Conservation (phyloP, 2,888 invertebrate species). For the Protophormia terraenovae region DNA sequence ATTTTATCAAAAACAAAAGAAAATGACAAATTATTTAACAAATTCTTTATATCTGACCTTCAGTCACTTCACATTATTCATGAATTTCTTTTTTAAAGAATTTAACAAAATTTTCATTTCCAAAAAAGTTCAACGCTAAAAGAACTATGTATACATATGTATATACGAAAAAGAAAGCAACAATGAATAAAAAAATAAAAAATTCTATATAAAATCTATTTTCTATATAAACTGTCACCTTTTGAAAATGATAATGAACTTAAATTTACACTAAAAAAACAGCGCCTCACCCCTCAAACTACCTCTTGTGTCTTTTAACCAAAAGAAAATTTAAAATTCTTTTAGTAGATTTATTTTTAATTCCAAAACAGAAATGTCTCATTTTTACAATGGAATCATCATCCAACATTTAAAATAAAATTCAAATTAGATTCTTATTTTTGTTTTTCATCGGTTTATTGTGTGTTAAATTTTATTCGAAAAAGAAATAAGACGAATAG, state of each 20-base stretch:
- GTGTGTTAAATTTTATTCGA: background rate
- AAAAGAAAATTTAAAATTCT: background rate
- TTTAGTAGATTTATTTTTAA: conserved; percentile 44
- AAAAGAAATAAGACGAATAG: conserved; percentile 4
- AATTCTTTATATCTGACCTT: background rate
- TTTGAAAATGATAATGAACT: conserved; percentile 64
- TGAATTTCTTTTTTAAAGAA: background rate
- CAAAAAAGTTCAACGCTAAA: background rate
- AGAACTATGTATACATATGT: background rate
- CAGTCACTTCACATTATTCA: background rate
- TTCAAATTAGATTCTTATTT: conserved; percentile 45
- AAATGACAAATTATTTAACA: background rate
- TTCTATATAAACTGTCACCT: conserved; percentile 36
- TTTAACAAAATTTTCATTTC: background rate
- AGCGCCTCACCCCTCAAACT: background rate
- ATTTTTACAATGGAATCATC: conserved; percentile 19
- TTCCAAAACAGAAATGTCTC: conserved; percentile 50
- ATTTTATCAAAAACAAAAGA: background rate
- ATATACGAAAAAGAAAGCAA: background rate
- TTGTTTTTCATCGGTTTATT: background rate
- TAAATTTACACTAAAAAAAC: conserved; percentile 18
- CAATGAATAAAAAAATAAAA: background rate
- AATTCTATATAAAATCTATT: conserved; percentile 16
- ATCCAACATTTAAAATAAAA: background rate
- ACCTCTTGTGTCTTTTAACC: background rate